Evolutionary conservation across 2,888 invertebrate genomes (phyloP), one percentile per base, ranked within the genome.

Genomic region (Aproaerema taeniolella): DNA sequence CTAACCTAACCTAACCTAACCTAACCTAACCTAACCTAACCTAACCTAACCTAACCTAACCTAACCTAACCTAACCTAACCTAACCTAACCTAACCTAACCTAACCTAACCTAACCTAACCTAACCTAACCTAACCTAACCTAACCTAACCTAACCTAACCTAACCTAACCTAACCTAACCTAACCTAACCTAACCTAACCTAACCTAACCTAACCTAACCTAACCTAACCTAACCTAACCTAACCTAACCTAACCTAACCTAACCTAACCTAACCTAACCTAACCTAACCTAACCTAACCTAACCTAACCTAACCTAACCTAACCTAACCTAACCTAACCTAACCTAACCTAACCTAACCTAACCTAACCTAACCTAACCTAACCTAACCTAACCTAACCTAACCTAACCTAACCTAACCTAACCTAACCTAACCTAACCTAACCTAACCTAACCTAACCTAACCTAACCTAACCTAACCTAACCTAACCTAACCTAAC

Each of bases 131-230:
- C 43, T 43, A 43, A 43, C 43, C 45, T 29, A 44, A 45, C 44
- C 46, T 44, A 47, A 47, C 46, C 46, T 44, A 47, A 43, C 42
- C 46, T 44, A 47, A 42, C 44, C 42, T 42, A 42, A 47, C 42
- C 42, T 41, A 44, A 44, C 44, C 42, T 42, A 47, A 44, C 43
- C 48, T 45, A 47, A 45, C 47, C 45, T 45, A 45, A 47, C 47
- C 47, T 43, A 48, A 45, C 47, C 45, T 43, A 47, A 45, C 47
- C 45, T 42, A 45, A 43, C 42, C 42, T 42, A 46, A 42, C 46
- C 42, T 40, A 45, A 42, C 43, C 43, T 39, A 43, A 41, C 46
- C 43, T 41, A 46, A 41, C 46, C 43, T 39, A 46, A 43, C 46
- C 43, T 39, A 46, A 46, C 43, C 42, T 41, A 43, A 42, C 40